phyloP scores from a whole-genome alignment of 2,888 invertebrate genomes.

The Chaetoderma sp. region DNA sequence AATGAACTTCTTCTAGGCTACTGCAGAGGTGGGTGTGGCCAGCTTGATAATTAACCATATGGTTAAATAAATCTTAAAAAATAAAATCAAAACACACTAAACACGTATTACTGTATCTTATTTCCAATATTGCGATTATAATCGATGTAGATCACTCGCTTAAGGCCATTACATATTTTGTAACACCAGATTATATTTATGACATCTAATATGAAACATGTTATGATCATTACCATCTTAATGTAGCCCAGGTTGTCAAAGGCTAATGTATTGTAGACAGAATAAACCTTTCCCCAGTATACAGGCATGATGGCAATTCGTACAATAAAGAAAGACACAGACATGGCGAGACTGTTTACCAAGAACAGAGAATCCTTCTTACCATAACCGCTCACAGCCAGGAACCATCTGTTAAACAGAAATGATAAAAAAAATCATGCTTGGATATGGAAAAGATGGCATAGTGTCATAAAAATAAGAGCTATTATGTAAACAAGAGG shows the following conservation, averaged over 20 bases:
- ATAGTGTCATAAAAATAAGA: too few relatives aligned
- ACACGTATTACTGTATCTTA: neutral
- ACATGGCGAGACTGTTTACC: conserved; percentile 65
- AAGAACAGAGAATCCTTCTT: conserved; percentile 53
- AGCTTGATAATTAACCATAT: too few relatives aligned
- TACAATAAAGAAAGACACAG: conserved; percentile 61
- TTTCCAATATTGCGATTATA: conserved; percentile 13
- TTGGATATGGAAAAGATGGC: too few relatives aligned
- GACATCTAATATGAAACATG: conserved; percentile 61
- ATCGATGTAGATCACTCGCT: conserved; percentile 45
- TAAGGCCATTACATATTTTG: conserved; percentile 58
- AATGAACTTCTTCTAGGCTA: too few relatives aligned
- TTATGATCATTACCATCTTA: conserved; percentile 59
- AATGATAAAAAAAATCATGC: conserved; percentile 18
- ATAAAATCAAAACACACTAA: neutral
- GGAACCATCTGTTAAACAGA: conserved; percentile 59
- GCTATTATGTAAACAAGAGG: too few relatives aligned
- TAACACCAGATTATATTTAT: conserved; percentile 67
- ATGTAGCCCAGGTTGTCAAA: conserved; percentile 59
- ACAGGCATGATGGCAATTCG: conserved; percentile 63
- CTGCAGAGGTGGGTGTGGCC: too few relatives aligned
- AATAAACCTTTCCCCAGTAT: conserved; percentile 64
- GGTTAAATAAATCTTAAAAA: neutral
- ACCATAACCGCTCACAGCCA: conserved; percentile 53
- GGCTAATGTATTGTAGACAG: conserved; percentile 55